Conservation (phyloP, 1,140 invertebrate genomes). For the Augochlora pura region DNA sequence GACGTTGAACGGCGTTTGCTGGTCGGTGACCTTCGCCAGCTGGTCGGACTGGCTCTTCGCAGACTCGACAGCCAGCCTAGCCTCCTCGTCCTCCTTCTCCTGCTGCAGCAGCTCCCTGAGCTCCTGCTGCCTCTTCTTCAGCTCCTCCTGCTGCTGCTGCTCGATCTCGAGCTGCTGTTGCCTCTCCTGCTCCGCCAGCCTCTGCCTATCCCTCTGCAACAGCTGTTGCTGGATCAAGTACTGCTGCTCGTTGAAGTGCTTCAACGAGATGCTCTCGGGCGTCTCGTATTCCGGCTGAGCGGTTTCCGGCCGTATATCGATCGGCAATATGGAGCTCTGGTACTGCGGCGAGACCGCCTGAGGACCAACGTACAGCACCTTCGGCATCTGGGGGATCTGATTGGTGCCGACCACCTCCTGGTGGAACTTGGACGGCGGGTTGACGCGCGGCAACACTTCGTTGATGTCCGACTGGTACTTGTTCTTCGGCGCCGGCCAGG, state of each 20-base stretch:
- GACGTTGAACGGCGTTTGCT: slow-evolving; percentile 27
- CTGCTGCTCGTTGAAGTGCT: slow-evolving; percentile 78
- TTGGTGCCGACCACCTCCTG: slow-evolving; percentile 38
- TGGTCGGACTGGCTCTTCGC: slow-evolving; percentile 49
- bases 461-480: slow-evolving; percentile 74
- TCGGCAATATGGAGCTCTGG: slow-evolving; percentile 66
- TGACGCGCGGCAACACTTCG: slow-evolving; percentile 72
- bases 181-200: slow-evolving; percentile 71
- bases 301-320: slow-evolving; percentile 67
- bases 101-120: slow-evolving; percentile 60
- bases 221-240: slow-evolving; percentile 74
- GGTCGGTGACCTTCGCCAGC: slow-evolving; percentile 27
- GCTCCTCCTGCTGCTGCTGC: slow-evolving; percentile 70
- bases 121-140: slow-evolving; percentile 70
- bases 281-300: slow-evolving; percentile 72
- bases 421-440: slow-evolving; percentile 70
- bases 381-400: slow-evolving; percentile 54
- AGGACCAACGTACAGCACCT: slow-evolving; percentile 62
- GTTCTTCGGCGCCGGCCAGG: slow-evolving; percentile 64
- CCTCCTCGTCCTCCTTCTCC: slow-evolving; percentile 63
- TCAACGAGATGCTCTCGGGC: slow-evolving; percentile 75
- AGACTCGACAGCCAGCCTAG: slow-evolving; percentile 18
- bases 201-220: slow-evolving; percentile 71
- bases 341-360: slow-evolving; percentile 62
- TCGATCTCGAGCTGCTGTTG: slow-evolving; percentile 71